These are phyloP conservation scores for Drosophila fungiperda DNA, from an alignment of 2,888 invertebrate species.

Conservation along the genomic window DNA sequence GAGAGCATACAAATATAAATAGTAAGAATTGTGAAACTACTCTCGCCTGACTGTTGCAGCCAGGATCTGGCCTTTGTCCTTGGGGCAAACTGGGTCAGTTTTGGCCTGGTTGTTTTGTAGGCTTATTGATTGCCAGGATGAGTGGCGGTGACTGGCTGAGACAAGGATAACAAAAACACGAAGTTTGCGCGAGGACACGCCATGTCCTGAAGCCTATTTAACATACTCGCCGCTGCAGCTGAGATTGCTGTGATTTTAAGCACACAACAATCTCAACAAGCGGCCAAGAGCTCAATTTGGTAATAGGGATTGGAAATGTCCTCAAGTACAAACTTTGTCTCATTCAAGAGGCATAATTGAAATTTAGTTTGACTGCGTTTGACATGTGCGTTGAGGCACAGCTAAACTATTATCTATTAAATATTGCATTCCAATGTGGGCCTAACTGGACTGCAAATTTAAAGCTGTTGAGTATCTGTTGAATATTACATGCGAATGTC, in stretches of 20 bases:
- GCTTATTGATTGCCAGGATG: slow-evolving; percentile 65
- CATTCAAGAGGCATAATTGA: slow-evolving; percentile 16
- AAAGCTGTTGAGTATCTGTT: slow-evolving; percentile 12
- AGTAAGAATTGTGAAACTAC: slow-evolving; percentile 24
- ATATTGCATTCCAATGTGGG: background rate
- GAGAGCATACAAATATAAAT: background rate
- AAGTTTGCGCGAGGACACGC: slow-evolving; percentile 36
- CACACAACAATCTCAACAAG: slow-evolving; percentile 19
- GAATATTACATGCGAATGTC: background rate
- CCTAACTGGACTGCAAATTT: slow-evolving; percentile 4
- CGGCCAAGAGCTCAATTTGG: slow-evolving; percentile 22
- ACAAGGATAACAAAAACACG: slow-evolving; percentile 9
- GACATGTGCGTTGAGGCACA: slow-evolving; percentile 26
- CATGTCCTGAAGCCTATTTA: slow-evolving; percentile 25
- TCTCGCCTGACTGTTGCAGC: slow-evolving; percentile 58
- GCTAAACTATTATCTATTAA: slow-evolving; percentile 13
- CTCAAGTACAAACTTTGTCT: background rate
- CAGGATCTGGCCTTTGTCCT: slow-evolving; percentile 62
- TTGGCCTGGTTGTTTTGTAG: slow-evolving; percentile 50
- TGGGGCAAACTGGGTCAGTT: slow-evolving; percentile 72
- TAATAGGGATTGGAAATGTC: slow-evolving; percentile 18
- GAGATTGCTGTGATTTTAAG: slow-evolving; percentile 34
- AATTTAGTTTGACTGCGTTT: slow-evolving; percentile 29
- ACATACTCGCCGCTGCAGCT: slow-evolving; percentile 35
- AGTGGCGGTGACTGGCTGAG: slow-evolving; percentile 30